Evolutionary conservation across 2,113 vertebrate species (phyloP), one percentile per base, ranked within the genome.

Genomic region (Argyrosomus japonicus): DNA sequence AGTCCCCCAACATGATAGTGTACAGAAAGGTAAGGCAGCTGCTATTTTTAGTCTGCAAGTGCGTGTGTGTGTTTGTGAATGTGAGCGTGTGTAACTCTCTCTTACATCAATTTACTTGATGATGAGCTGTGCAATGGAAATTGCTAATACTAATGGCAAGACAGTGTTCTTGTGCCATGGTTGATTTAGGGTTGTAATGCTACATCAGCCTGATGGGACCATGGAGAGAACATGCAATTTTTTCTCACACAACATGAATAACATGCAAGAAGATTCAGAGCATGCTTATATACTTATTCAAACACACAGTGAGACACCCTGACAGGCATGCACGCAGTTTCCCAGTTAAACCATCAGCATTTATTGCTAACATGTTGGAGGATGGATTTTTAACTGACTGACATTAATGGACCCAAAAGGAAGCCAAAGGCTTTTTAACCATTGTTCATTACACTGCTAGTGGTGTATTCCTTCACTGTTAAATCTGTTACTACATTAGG

Each of bases 1-100:
- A 99, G 90, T 99, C 98, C 51, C 97, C 98, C 84, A 99, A 99
- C 94, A 99, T 98, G 96, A 95, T 99, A 93, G 97, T 99, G 81
- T 99, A 99, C 93, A 97, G 97, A 95, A 99, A 99, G 97, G 98
- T 99, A 97, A 95, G 96, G 43, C 75, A 36, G 73, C 56, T 67
- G 86, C 84, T 91, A 87, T 88, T 87, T 91, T 82, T 87, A 91
- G 89, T 64, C 72, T 56, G 68, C 68, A 70, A 17, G 48, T 53
- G 82, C 29, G 25, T 54, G 36, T 71, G 29, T 77, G 50, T 75
- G 63, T 83, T 75, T 80, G 69, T 62, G 75, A 58, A 74, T 43
- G 43, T 36, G 83, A 27, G 81, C 23, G 79, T 51, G 71, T 68
- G 61, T 60, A 56, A 71, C 23, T 79, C 65, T 57, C 63, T 56